Percentiles rank a stretch among this genome's conserved stretches.
These are phyloP conservation scores for Aplysia californica DNA, from an alignment of 1,140 invertebrate genomes.

Conservation along the genomic window DNA sequence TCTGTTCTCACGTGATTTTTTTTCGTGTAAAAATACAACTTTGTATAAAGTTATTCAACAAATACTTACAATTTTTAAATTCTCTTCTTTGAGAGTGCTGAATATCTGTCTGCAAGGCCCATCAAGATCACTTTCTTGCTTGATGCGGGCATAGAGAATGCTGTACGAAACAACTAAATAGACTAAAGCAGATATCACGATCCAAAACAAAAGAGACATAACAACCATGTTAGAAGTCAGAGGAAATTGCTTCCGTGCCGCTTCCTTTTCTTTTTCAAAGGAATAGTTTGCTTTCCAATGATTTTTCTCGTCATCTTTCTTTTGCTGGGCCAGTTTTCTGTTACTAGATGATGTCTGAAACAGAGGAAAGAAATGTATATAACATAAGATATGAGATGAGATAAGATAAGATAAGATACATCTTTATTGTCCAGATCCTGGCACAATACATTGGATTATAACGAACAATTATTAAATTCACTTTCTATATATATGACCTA, in stretches of 20 bases:
- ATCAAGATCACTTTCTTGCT: slow-evolving; percentile 1
- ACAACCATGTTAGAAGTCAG: slow-evolving; percentile 15
- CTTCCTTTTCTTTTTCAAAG: background rate
- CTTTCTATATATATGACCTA: too few species aligned
- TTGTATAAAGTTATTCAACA: background rate
- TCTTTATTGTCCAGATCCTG: too few species aligned
- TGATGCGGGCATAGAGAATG: slow-evolving; percentile 15
- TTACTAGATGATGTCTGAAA: background rate
- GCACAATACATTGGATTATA: too few species aligned
- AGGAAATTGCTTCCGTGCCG: slow-evolving; percentile 2
- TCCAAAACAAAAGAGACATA: slow-evolving; percentile 13
- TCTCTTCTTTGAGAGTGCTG: background rate
- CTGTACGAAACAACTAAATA: slow-evolving; percentile 11
- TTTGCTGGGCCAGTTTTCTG: background rate
- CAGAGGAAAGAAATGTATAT: background rate
- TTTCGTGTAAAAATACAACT: background rate
- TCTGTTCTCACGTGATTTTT: background rate
- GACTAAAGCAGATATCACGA: background rate
- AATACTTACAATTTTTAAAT: slow-evolving; percentile 18
- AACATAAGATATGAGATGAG: background rate
- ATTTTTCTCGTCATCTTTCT: slow-evolving; percentile 15
- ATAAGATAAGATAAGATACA: background rate
- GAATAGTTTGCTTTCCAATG: background rate
- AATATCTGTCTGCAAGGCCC: background rate
- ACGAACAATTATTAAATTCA: background rate